These are phyloP conservation scores for Telmatochromis bifrenatus DNA, from an alignment of 2,113 vertebrate species.

Conservation along the genomic window DNA sequence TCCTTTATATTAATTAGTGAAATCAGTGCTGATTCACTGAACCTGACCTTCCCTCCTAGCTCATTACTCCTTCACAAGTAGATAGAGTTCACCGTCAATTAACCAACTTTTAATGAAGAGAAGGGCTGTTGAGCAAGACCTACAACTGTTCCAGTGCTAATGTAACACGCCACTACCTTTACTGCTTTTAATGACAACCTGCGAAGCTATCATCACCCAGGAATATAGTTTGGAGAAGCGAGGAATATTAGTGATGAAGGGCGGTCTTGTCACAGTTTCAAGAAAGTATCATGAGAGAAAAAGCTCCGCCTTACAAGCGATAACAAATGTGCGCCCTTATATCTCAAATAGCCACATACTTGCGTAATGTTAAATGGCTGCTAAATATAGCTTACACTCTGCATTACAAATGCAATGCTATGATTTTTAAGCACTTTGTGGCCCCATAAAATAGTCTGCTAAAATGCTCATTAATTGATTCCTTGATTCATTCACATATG, in stretches of 20 bases:
- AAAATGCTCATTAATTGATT: constrained; percentile 10
- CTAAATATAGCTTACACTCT: neutral
- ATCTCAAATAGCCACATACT: neutral
- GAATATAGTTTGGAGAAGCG: constrained; percentile 14
- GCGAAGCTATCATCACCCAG: constrained; percentile 5
- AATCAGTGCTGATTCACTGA: constrained; percentile 45
- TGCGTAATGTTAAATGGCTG: neutral
- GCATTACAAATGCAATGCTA: neutral
- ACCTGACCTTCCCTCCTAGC: constrained; percentile 58
- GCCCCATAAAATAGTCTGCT: neutral
- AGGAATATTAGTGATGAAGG: neutral
- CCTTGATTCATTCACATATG: neutral
- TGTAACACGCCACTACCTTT: constrained; percentile 59
- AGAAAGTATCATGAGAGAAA: neutral
- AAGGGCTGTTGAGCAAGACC: constrained; percentile 68
- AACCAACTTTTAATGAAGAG: constrained; percentile 67
- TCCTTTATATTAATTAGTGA: constrained; percentile 43
- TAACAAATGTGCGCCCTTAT: neutral
- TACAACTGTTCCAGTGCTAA: constrained; percentile 55
- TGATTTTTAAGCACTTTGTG: constrained; percentile 10
- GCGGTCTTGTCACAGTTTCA: neutral
- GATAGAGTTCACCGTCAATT: constrained; percentile 60
- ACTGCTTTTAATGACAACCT: constrained; percentile 51
- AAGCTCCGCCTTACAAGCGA: neutral
- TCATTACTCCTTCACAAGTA: constrained; percentile 62